phyloP scores from a whole-genome alignment of 2,113 vertebrate species.

The Agelaius phoeniceus region DNA sequence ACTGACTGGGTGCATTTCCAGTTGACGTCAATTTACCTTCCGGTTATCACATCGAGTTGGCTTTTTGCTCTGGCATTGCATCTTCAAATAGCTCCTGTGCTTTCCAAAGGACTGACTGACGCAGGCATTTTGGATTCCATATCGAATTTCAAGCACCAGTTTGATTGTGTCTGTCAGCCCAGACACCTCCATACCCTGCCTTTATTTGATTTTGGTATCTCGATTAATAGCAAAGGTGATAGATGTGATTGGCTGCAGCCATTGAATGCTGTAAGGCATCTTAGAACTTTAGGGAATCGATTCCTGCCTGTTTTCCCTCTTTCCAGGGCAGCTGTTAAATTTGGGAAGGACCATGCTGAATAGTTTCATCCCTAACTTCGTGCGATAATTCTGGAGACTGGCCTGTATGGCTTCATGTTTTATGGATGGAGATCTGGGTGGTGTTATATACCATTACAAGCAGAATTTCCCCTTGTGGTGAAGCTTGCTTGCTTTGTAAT shows the following conservation, averaged over 20 bases:
- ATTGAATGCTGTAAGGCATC: background rate
- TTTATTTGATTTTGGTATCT: conserved; percentile 1
- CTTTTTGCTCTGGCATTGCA: conserved; percentile 38
- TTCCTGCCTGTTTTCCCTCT: background rate
- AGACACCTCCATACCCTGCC: background rate
- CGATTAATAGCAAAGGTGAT: background rate
- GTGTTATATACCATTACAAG: background rate
- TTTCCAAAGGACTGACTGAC: conserved; percentile 44
- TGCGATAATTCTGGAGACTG: background rate
- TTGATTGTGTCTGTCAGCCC: conserved; percentile 37
- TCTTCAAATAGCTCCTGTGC: conserved; percentile 20
- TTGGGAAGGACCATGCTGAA: background rate
- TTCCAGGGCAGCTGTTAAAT: background rate
- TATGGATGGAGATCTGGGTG: background rate
- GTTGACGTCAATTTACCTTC: conserved; percentile 44
- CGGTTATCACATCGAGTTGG: conserved; percentile 32
- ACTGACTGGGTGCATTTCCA: conserved; percentile 25
- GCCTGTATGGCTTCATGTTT: background rate
- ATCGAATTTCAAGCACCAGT: background rate
- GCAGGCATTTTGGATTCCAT: conserved; percentile 27
- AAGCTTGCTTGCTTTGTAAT: conserved; percentile 13
- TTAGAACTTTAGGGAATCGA: background rate
- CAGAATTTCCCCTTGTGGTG: conserved; percentile 13
- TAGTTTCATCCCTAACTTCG: background rate
- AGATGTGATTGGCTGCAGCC: background rate